A percentile compares a stretch with the other conserved stretches of the same genome.
phyloP scores from a whole-genome alignment of 2,113 vertebrate genomes.

The Xenotilapia longispinis region DNA sequence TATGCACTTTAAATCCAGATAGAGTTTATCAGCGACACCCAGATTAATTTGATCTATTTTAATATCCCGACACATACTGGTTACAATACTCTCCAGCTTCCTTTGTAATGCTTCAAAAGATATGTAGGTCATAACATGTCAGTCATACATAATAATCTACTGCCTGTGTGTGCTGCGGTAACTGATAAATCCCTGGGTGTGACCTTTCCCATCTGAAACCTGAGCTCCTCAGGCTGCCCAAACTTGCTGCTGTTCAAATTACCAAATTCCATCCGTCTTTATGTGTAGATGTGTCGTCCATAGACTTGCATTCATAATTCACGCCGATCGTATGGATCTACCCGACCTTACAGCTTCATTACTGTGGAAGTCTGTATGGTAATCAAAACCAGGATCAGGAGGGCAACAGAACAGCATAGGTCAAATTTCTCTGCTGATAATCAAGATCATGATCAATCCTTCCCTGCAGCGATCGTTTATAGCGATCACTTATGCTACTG shows the following conservation, averaged over 20 bases:
- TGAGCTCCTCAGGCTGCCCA: background rate
- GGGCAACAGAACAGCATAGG: background rate
- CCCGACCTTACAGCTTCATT: background rate
- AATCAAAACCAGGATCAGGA: constrained; percentile 33
- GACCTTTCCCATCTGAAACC: constrained; percentile 35
- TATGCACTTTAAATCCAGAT: background rate
- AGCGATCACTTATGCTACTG: background rate
- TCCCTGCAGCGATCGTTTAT: background rate
- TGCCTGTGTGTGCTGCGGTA: background rate
- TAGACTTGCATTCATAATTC: constrained; percentile 39
- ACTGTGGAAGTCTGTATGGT: background rate
- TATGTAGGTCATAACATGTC: background rate
- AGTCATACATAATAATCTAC: background rate
- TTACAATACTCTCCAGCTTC: background rate
- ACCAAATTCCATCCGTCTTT: background rate
- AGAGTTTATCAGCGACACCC: background rate
- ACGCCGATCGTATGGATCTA: constrained; percentile 15
- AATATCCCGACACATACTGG: background rate
- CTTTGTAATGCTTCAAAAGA: background rate
- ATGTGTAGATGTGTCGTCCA: background rate
- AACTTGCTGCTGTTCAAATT: constrained; percentile 21
- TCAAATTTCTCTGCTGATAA: constrained; percentile 10
- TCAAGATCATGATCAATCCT: constrained; percentile 2
- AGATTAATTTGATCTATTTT: background rate
- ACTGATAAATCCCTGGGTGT: constrained; percentile 16